phyloP scores from a whole-genome alignment of 2,888 invertebrate species.

The Parelbella ahira region DNA sequence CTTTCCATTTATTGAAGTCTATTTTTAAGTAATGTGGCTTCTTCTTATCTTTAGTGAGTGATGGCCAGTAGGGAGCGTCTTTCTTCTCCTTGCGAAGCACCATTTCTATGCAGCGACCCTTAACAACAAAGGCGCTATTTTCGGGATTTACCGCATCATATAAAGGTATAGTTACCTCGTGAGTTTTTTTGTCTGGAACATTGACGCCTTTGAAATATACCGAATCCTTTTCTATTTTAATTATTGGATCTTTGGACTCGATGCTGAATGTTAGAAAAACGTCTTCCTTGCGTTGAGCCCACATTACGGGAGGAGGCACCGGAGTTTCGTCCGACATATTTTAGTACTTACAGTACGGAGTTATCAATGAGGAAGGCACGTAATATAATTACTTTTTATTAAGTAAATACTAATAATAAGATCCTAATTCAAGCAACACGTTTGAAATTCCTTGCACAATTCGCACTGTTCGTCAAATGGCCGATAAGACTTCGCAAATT shows the following conservation, averaged over 20 bases:
- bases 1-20: constrained; percentile 98
- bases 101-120: constrained; percentile 88
- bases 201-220: constrained; percentile 93
- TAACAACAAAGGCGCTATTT: constrained; percentile 85
- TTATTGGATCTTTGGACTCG: constrained; percentile 92
- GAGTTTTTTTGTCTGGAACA: constrained; percentile 89
- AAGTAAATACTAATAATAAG: no score
- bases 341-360: constrained; percentile 5
- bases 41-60: constrained; percentile 91
- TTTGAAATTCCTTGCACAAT: constrained; percentile 21
- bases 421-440: no score
- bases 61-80: constrained; percentile 92
- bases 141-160: constrained; percentile 91
- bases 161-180: constrained; percentile 93
- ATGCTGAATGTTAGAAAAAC: constrained; percentile 94
- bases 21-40: constrained; percentile 98
- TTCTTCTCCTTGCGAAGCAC: constrained; percentile 85
- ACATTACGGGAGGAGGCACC: constrained; percentile 90
- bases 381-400: not conserved
- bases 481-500: constrained; percentile 11
- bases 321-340: constrained; percentile 73
- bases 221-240: constrained; percentile 87
- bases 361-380: not conserved
- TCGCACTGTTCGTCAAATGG: constrained; percentile 26
- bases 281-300: constrained; percentile 94